Conservation (phyloP, 2,888 invertebrate species). For the Notodonta dromedarius region DNA sequence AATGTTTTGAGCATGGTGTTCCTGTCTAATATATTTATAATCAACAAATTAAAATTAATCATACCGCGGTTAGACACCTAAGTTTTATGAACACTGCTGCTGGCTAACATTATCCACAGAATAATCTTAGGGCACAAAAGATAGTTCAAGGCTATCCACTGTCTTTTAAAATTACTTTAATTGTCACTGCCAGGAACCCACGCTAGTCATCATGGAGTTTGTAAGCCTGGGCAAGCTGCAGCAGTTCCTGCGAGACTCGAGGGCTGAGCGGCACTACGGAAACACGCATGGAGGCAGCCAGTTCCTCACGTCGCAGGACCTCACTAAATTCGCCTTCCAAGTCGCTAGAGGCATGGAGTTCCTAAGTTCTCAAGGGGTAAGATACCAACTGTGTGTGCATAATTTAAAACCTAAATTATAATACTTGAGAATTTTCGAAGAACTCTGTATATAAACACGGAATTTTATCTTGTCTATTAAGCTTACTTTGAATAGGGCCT, state of each 20-base stretch:
- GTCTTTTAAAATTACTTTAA: no score
- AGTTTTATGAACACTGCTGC: no score
- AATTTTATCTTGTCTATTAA: no score
- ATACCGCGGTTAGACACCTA: no score
- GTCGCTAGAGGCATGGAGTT: slow-evolving; percentile 96
- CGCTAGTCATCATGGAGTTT: slow-evolving; percentile 96
- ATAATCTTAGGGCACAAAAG: no score
- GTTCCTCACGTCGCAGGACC: slow-evolving; percentile 92
- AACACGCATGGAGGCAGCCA: slow-evolving; percentile 91
- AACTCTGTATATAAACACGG: no score
- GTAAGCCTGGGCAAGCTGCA: slow-evolving; percentile 95
- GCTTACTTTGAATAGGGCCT: no score
- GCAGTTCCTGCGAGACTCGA: slow-evolving; percentile 92
- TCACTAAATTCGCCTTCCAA: slow-evolving; percentile 96
- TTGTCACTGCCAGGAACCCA: slow-evolving; percentile 86
- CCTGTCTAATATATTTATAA: background rate
- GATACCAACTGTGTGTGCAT: slow-evolving; percentile 35
- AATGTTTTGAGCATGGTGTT: background rate
- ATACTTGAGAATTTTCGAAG: no score
- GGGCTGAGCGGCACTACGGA: slow-evolving; percentile 93
- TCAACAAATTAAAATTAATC: no score
- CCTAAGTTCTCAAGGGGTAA: slow-evolving; percentile 92
- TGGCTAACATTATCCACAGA: no score
- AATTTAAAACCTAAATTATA: no score
- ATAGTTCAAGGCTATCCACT: no score